Evolutionary conservation across 2,113 vertebrate species (phyloP).

Genomic region (Gymnobelideus leadbeateri): DNA sequence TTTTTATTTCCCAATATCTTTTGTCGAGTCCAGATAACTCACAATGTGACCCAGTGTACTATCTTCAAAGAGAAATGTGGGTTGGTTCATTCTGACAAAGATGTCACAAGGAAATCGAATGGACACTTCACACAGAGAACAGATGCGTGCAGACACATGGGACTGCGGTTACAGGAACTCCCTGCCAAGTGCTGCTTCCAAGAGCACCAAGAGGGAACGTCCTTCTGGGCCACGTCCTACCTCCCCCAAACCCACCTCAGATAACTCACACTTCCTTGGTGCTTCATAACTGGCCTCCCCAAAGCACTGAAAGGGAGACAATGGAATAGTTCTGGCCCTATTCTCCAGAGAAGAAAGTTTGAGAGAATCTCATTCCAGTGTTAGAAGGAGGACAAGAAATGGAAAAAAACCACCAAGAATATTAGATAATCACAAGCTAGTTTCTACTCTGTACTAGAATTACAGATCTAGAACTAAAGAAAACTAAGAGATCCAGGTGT

Average conservation of each 20-base stretch:
- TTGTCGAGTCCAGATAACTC: slow-evolving; percentile 3
- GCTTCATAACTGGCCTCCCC: background rate
- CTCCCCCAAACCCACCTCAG: background rate
- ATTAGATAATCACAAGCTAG: background rate
- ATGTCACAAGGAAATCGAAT: slow-evolving; percentile 39
- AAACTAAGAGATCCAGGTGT: background rate
- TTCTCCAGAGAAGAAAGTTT: background rate
- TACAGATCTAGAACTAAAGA: background rate
- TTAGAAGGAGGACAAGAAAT: background rate
- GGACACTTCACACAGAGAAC: slow-evolving; percentile 47
- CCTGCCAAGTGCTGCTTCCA: background rate
- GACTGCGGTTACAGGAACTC: background rate
- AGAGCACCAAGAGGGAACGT: background rate
- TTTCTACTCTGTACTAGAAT: background rate
- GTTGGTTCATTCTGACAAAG: slow-evolving; percentile 45
- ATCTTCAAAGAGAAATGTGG: slow-evolving; percentile 19
- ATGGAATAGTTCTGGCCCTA: background rate
- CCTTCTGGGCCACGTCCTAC: background rate
- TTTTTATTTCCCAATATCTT: background rate
- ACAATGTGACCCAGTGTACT: background rate
- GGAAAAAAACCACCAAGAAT: background rate
- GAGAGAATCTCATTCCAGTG: background rate
- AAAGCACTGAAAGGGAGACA: background rate
- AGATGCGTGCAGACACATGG: slow-evolving; percentile 31
- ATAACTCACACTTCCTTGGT: background rate